Base-by-base conservation (phyloP, 2,888 invertebrate species). In the Gryllus longicercus region DNA sequence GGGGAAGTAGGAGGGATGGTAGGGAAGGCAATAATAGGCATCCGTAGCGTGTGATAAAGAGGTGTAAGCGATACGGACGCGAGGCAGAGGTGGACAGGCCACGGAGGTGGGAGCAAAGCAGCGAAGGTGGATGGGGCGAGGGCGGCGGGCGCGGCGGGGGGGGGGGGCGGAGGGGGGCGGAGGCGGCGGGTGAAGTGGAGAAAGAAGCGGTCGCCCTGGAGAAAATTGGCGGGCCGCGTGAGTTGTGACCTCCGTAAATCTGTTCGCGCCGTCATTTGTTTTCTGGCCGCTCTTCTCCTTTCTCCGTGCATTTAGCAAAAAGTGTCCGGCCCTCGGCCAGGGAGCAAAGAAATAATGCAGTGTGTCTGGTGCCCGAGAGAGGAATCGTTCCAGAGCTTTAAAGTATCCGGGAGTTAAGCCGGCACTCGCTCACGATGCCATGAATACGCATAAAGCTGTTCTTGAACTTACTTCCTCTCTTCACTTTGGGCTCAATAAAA, bases 191-290 rank as follows among this genome's bases (percentile, higher is more conserved):
- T 16, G 63, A 63, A 63, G 63, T 16, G n/a, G 63, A 38, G 38
- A 38, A 38, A 38, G 38, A 38, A 63, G 63, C 63, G 14, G 16
- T 14, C 63, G 14, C 63, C 16, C 63, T 14, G 63, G n/a, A 63
- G 63, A 63, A 63, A 63, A 63, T 63, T 63, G 63, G 63, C 63
- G 63, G 63, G 16, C 63, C 63, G 63, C 63, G 14, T 63, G 63
- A 63, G 63, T 63, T 18, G 63, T 63, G 63, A 16, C 16, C 63
- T 63, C 63, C 16, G 63, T 63, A 63, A 63, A 63, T 14, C 63
- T 63, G 63, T 63, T 63, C 63, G 14, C 63, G 63, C 63, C 63
- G 63, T 16, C 63, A 63, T 63, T 63, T 63, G 63, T 63, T 63
- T 63, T 63, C 63, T 63, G 16, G 16, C 63, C n/a, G 14, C 63